Conservation (phyloP, 2,888 invertebrate genomes). For the Pseudolycoriella hygida region DNA sequence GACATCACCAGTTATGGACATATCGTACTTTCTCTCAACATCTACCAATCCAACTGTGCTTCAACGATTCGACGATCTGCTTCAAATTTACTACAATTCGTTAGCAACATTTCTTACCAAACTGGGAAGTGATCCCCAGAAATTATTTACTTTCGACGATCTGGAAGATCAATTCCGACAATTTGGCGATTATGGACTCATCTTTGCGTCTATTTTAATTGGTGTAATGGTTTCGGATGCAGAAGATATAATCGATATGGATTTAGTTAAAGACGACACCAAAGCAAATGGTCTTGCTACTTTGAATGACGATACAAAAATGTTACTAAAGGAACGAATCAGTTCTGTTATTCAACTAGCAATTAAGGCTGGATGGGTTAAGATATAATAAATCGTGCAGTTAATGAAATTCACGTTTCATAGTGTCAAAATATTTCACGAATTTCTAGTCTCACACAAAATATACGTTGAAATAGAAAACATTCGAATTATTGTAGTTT, state of each 20-base stretch:
- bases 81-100: constrained; percentile 18
- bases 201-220: constrained; percentile 20
- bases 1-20: constrained; percentile 21
- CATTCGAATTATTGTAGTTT: too few species aligned
- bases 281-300: too few species aligned
- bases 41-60: constrained; percentile 18
- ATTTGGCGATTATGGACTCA: constrained; percentile 19
- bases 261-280: constrained; percentile 7
- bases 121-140: constrained; percentile 16
- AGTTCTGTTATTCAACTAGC: too few species aligned
- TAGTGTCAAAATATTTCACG: too few species aligned
- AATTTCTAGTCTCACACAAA: too few species aligned
- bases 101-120: constrained; percentile 13
- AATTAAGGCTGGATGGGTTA: too few species aligned
- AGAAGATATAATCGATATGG: constrained; percentile 20
- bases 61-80: constrained; percentile 15
- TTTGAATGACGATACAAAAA: too few species aligned
- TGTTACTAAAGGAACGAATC: too few species aligned
- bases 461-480: too few species aligned
- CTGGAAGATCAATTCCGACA: constrained; percentile 17
- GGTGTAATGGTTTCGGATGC: constrained; percentile 19
- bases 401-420: too few species aligned
- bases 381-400: too few species aligned
- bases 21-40: constrained; percentile 21
- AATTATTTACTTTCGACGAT: constrained; percentile 16